Conservation (phyloP, 2,113 vertebrate species). For the Perca schrenkii region DNA sequence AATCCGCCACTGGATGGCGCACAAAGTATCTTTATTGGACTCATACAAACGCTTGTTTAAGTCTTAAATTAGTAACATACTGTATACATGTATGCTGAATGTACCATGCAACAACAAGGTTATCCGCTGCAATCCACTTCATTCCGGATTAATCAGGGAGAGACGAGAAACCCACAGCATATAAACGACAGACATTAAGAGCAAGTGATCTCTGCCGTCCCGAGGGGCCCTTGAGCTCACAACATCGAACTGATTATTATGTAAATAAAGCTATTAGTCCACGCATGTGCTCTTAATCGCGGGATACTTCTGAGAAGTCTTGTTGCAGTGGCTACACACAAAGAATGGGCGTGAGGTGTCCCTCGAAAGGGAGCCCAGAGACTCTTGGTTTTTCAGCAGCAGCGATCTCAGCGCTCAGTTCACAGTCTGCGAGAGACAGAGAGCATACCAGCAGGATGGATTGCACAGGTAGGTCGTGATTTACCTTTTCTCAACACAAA, state of each 20-base stretch:
- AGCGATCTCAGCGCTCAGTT: slow-evolving; percentile 76
- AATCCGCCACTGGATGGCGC: slow-evolving; percentile 81
- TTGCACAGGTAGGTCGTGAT: slow-evolving; percentile 86
- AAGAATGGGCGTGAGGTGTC: slow-evolving; percentile 88
- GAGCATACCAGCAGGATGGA: slow-evolving; percentile 84
- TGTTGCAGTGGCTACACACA: slow-evolving; percentile 66
- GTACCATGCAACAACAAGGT: slow-evolving; percentile 52
- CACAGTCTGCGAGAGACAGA: slow-evolving; percentile 70
- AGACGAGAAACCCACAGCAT: slow-evolving; percentile 55
- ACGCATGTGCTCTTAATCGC: slow-evolving; percentile 56
- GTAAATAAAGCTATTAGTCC: slow-evolving; percentile 72
- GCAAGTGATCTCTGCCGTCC: slow-evolving; percentile 60
- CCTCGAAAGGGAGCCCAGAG: slow-evolving; percentile 85
- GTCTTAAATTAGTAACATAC: slow-evolving; percentile 66
- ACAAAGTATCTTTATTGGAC: slow-evolving; percentile 72
- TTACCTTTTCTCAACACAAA: slow-evolving; percentile 30
- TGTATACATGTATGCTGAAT: slow-evolving; percentile 58
- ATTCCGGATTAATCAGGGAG: slow-evolving; percentile 64
- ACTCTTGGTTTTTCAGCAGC: slow-evolving; percentile 84
- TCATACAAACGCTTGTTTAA: slow-evolving; percentile 34
- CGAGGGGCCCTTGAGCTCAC: slow-evolving; percentile 46
- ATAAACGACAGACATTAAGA: slow-evolving; percentile 63
- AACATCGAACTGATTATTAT: slow-evolving; percentile 63
- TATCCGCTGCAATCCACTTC: slow-evolving; percentile 53
- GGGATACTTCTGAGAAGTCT: slow-evolving; percentile 55